Conservation (phyloP, 2,113 vertebrate genomes). For the Clupea harengus region DNA sequence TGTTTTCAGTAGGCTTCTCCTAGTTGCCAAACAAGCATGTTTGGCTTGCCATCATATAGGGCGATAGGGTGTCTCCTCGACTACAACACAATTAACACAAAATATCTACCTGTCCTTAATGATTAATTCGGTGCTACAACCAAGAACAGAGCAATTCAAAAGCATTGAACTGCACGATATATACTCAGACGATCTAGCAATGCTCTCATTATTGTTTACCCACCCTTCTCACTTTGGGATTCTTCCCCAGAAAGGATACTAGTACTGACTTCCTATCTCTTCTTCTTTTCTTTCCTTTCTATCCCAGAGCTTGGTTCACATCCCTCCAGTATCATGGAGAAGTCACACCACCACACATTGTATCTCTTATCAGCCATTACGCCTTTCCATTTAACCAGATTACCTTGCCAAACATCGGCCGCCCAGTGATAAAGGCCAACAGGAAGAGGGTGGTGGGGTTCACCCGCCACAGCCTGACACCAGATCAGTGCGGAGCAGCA, state of each 20-base stretch:
- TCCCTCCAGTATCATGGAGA: conserved; percentile 23
- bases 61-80: conserved; percentile 13
- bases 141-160: neutral
- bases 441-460: conserved; percentile 5
- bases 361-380: conserved; percentile 68
- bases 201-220: neutral
- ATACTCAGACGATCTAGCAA: neutral
- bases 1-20: conserved; percentile 32
- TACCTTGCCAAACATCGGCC: conserved; percentile 62
- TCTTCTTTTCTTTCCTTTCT: conserved; percentile 7
- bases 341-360: conserved; percentile 45
- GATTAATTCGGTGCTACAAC: neutral
- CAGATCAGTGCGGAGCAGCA: neutral
- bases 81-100: conserved; percentile 29
- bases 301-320: conserved; percentile 30
- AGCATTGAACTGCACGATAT: neutral
- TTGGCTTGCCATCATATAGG: conserved; percentile 56
- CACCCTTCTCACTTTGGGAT: neutral
- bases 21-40: conserved; percentile 80
- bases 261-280: neutral
- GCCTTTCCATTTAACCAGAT: conserved; percentile 66
- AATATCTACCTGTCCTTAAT: neutral
- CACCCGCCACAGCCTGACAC: neutral
- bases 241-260: neutral
- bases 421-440: conserved; percentile 63